These are phyloP conservation scores for Cyanoramphus novaezelandiae DNA, from an alignment of 2,113 vertebrate genomes.

Conservation along the genomic window DNA sequence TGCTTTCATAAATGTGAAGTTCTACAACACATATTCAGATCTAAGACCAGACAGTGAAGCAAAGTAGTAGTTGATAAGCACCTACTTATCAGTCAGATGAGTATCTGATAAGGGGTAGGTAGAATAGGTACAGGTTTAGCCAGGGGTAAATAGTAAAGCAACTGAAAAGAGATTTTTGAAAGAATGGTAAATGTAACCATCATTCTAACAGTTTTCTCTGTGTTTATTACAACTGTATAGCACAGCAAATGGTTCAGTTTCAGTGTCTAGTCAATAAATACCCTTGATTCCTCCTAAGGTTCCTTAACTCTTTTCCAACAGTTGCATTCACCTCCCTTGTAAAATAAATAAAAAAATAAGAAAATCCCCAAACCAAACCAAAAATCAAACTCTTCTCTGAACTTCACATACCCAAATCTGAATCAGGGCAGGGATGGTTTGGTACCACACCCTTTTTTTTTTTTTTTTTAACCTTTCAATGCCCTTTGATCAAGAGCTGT, in stretches of 20 bases:
- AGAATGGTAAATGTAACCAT: background rate
- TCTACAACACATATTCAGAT: background rate
- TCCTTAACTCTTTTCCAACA: background rate
- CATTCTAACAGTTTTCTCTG: background rate
- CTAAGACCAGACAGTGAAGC: background rate
- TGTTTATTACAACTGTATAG: background rate
- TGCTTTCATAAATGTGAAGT: background rate
- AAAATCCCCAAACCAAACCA: background rate
- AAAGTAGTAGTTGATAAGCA: background rate
- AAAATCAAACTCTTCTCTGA: background rate
- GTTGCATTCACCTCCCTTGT: background rate
- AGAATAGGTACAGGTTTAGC: background rate
- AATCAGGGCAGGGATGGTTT: background rate
- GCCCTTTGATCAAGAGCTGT: slow-evolving; percentile 15
- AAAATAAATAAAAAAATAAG: background rate
- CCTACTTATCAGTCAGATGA: background rate
- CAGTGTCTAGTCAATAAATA: background rate
- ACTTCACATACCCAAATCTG: background rate
- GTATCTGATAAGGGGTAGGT: background rate
- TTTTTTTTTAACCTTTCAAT: slow-evolving; percentile 1
- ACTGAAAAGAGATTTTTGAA: background rate
- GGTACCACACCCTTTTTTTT: background rate
- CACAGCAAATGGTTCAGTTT: background rate
- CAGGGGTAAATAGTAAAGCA: background rate
- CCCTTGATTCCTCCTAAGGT: background rate